Evolutionary conservation across 2,797 vertebrate species (phyloP).

Genomic region (Paramormyrops hopkinsi): DNA sequence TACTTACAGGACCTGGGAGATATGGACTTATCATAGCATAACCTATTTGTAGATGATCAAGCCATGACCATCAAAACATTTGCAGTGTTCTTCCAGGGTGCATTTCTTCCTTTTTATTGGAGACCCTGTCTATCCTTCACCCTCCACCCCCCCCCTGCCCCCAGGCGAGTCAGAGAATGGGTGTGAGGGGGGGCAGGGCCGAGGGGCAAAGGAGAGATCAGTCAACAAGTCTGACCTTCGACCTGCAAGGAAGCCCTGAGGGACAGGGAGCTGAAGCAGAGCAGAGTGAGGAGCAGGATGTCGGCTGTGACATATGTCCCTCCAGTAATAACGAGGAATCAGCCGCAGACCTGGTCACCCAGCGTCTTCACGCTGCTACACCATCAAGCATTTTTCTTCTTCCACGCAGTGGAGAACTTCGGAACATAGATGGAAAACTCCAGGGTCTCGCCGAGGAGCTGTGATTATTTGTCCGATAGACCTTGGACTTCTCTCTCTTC

Average conservation of each 20-base stretch:
- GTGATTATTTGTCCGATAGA: neutral
- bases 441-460: neutral
- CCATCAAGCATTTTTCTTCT: neutral
- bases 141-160: neutral
- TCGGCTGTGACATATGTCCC: slow-evolving; percentile 63
- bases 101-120: neutral
- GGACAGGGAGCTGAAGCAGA: slow-evolving; percentile 64
- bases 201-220: slow-evolving; percentile 53
- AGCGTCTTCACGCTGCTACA: neutral
- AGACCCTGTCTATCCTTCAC: slow-evolving; percentile 19
- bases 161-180: slow-evolving; percentile 6
- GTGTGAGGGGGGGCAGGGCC: slow-evolving; percentile 21
- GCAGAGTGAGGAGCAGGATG: slow-evolving; percentile 49
- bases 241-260: slow-evolving; percentile 46
- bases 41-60: neutral
- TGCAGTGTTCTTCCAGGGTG: neutral
- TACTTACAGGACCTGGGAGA: neutral
- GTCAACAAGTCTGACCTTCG: slow-evolving; percentile 64
- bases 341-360: neutral
- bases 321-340: slow-evolving; percentile 63
- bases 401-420: neutral
- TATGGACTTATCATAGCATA: neutral
- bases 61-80: neutral
- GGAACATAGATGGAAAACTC: neutral
- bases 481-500: slow-evolving; percentile 37